Base-by-base conservation (phyloP, 2,797 vertebrate genomes). In the Hylomyscus alleni region DNA sequence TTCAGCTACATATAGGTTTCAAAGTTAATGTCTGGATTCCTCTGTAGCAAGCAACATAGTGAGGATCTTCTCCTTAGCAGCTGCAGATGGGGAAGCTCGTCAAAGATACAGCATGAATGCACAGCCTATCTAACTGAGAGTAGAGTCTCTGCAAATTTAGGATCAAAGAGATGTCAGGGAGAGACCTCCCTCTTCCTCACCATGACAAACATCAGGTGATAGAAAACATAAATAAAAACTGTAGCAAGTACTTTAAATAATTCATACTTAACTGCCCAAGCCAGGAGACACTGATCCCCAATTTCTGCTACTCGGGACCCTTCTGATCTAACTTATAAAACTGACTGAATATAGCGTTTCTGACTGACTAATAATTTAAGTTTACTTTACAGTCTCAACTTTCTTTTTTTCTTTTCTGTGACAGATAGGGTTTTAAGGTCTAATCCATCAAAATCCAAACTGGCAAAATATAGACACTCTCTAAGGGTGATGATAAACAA, bases 191-290 rank as follows among this genome's bases (percentile, higher is more conserved):
- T 56, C 91, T 2, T 0, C 69, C 75, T 95, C 50, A 26, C 47
- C n/a, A 17, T 37, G 47, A 75, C 72, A 93, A 84, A 81, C n/a
- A n/a, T 15, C 17, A 67, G 54, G 15, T 75, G 37, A 73, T 37
- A 84, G 37, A 40, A 95, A 94, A 56, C 56, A n/a, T 7, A 95
- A 54, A 95, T 69, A 93, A 62, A 65, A 37, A 2, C 34, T 75
- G 11, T n/a, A 78, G 47, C 34, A 52, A 89, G 87, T 75, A 67
- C 29, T 69, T 58, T 83, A 72, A 90, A 89, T 22, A 73, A 60
- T 92, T 58, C 92, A 86, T 20, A 58, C 52, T 52, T 22, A 95
- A 88, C 77, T 75, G 76, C 37, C 72, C 3, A 31, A 34, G 47
- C 13, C n/a, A 15, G 56, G n/a, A 89, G 29, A 67, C 19, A 40